Conservation (phyloP, 2,888 invertebrate species). For the Polyommatus icarus region DNA sequence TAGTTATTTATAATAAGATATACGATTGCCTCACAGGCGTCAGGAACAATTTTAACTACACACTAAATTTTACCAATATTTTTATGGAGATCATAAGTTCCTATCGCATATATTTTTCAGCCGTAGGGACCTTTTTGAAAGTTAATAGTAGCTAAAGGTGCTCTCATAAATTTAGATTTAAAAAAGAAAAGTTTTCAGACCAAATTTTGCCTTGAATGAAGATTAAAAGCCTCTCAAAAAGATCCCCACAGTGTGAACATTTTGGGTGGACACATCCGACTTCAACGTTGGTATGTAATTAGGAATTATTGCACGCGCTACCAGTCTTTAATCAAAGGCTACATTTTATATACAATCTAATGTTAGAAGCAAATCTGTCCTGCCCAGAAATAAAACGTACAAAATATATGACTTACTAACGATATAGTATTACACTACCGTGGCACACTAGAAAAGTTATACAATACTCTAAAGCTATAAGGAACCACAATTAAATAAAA, state of each 20-base stretch:
- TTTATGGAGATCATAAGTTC: slow-evolving; percentile 66
- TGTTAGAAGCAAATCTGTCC: slow-evolving; percentile 35
- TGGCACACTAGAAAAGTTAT: slow-evolving; percentile 31
- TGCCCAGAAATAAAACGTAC: slow-evolving; percentile 29
- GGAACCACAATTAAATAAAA: slow-evolving; percentile 27
- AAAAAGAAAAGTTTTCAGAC: not conserved
- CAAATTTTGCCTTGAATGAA: not conserved
- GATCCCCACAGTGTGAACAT: slow-evolving; percentile 1
- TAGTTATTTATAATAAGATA: slow-evolving; percentile 69
- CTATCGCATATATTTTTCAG: slow-evolving; percentile 70
- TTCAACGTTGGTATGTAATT: slow-evolving; percentile 24
- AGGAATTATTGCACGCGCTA: slow-evolving; percentile 38
- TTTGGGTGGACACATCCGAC: slow-evolving; percentile 21
- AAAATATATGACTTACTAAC: slow-evolving; percentile 20
- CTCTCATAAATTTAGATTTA: not conserved
- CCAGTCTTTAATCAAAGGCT: slow-evolving; percentile 43
- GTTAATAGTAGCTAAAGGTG: not conserved
- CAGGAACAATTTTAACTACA: slow-evolving; percentile 80
- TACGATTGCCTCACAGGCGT: slow-evolving; percentile 78
- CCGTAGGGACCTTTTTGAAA: slow-evolving; percentile 9
- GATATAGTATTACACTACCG: slow-evolving; percentile 13
- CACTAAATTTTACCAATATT: slow-evolving; percentile 73
- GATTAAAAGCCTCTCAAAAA: slow-evolving; percentile 7
- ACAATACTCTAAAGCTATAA: slow-evolving; percentile 29
- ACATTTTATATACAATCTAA: slow-evolving; percentile 36